Conservation (phyloP, 92 coral and sea anemone species). For the Phenganax marumi region DNA sequence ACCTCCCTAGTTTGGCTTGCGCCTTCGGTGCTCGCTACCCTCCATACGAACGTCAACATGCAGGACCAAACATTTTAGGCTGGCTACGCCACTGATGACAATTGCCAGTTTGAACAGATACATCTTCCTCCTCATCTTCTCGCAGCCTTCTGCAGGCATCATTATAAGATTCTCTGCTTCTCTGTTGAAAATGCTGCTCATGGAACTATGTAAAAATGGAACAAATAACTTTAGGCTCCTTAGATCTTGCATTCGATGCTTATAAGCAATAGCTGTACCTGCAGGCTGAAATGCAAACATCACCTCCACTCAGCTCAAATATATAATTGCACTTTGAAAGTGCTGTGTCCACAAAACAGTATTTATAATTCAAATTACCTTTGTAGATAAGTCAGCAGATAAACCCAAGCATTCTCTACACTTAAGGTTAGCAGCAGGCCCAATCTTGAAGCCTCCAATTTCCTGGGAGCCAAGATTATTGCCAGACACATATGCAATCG, state of each 20-base stretch:
- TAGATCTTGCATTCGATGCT: too few species aligned
- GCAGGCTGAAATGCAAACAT: too few species aligned
- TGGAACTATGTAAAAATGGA: conserved; percentile 17
- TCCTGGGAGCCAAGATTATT: conserved; percentile 6
- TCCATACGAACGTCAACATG: too few species aligned
- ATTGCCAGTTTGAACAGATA: conserved; percentile 37
- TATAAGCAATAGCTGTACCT: too few species aligned
- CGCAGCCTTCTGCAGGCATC: conserved; percentile 27
- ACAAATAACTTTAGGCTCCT: neutral
- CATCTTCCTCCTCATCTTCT: conserved; percentile 23
- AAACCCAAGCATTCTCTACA: conserved; percentile 12
- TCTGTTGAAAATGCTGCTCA: conserved; percentile 19
- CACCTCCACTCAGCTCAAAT: too few species aligned
- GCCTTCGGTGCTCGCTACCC: too few species aligned
- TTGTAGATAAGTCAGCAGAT: neutral
- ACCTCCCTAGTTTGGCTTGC: too few species aligned
- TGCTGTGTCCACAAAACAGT: too few species aligned
- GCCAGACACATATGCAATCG: neutral
- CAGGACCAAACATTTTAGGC: too few species aligned
- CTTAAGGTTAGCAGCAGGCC: neutral
- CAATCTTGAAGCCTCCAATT: conserved; percentile 2
- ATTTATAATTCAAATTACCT: too few species aligned
- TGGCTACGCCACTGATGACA: too few species aligned
- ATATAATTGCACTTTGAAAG: too few species aligned
- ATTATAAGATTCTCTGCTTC: conserved; percentile 42